Base-by-base conservation (phyloP, 1,140 invertebrate genomes). In the Zophobas morio region DNA sequence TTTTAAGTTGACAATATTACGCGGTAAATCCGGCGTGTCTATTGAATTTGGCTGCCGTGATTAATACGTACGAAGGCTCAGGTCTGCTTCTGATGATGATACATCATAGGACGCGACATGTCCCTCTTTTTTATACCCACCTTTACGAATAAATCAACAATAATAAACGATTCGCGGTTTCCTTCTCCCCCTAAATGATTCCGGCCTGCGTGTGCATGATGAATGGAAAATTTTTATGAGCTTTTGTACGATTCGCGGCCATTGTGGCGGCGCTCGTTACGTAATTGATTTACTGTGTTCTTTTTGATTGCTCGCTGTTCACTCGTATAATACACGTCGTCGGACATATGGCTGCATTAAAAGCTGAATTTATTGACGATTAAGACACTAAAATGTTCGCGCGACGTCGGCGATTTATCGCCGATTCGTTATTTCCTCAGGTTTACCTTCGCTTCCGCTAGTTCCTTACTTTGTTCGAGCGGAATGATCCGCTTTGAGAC, bases 191-290 rank as follows among this genome's bases (percentile, higher is more conserved):
- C 36, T 60, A 66, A 66, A 66, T 42, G 42, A 66, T 66, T 60
- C 56, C 42, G 8, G 3, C 42, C 3, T 4, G 42, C 49, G n/a
- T 20, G 42, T 6, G 8, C n/a, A 66, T 66, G 60, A 66, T 66
- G 60, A 66, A 66, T 66, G 60, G 60, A 66, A 66, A 66, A 66
- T 66, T 66, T 66, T 66, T 66, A 66, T 60, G 56, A 60, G 56
- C 56, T 60, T 60, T 60, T 60, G 56, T 60, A 60, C 56, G 56
- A 36, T 60, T 60, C 56, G 56, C 60, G 60, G 60, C 60, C 39
- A 42, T 42, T 66, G 60, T 66, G 60, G 37, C 20, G 60, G 6
- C 37, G 60, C 36, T 66, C 60, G 60, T 66, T 66, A 66, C 39
- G 60, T 66, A 40, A 66, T 66, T 66, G 60, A 66, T 66, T 66